These are phyloP conservation scores for Amphipoea lucens DNA, from an alignment of 2,888 invertebrate genomes.

Conservation along the genomic window DNA sequence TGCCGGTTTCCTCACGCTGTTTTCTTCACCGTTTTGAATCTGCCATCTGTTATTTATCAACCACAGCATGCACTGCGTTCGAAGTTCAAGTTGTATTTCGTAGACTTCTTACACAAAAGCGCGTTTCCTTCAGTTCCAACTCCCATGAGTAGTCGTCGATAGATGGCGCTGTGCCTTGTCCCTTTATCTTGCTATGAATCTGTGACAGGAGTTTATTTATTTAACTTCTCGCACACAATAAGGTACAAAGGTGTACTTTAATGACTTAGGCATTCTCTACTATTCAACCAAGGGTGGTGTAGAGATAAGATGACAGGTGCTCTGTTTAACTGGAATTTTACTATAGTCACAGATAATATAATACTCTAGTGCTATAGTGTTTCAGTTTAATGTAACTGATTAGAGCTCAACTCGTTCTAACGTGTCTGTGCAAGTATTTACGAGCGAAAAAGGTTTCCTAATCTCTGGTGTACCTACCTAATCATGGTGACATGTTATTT, in stretches of 20 bases:
- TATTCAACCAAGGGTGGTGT: too few species aligned
- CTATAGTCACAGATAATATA: background rate
- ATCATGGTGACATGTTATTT: conserved; percentile 11
- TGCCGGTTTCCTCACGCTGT: too few species aligned
- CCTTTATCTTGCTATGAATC: background rate
- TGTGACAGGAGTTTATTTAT: background rate
- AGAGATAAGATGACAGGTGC: too few species aligned
- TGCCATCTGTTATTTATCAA: conserved; percentile 6
- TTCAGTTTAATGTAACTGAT: background rate
- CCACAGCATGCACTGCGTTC: background rate
- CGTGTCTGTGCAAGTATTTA: background rate
- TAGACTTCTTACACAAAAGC: background rate
- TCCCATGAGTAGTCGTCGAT: background rate
- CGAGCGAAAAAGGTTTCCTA: background rate
- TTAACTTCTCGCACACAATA: too few species aligned
- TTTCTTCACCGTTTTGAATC: background rate
- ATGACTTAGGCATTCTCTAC: too few species aligned
- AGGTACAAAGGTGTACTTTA: too few species aligned
- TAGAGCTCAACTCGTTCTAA: background rate
- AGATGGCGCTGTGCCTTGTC: conserved; percentile 14
- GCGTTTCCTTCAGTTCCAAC: too few species aligned
- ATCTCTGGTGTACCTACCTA: background rate
- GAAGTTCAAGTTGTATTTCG: background rate
- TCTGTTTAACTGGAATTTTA: background rate
- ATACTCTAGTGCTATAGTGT: background rate